Evolutionary conservation across 2,113 vertebrate species (phyloP).

Genomic region (Pipa parva): DNA sequence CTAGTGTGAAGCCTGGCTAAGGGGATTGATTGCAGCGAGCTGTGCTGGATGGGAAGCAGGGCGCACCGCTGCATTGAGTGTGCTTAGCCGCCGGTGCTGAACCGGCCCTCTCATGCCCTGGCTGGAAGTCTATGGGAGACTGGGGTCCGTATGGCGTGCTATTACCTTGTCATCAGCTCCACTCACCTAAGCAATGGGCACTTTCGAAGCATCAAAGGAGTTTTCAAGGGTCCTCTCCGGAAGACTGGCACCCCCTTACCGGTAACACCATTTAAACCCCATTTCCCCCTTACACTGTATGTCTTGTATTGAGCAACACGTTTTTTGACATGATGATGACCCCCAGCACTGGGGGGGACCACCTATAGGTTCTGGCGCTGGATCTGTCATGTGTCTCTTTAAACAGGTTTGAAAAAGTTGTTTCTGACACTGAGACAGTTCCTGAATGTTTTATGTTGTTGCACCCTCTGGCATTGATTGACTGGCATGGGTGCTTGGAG

Average conservation of each 20-base stretch:
- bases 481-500: background rate
- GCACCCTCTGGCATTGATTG: background rate
- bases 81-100: slow-evolving; percentile 42
- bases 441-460: background rate
- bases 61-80: slow-evolving; percentile 8
- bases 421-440: background rate
- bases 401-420: slow-evolving; percentile 11
- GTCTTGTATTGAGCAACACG: no score
- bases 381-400: background rate
- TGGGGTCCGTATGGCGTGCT: slow-evolving; percentile 82
- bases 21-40: slow-evolving; percentile 51
- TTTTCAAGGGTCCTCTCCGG: slow-evolving; percentile 94
- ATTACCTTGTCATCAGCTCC: slow-evolving; percentile 97
- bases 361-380: background rate
- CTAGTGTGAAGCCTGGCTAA: slow-evolving; percentile 42
- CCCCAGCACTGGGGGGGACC: no score
- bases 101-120: slow-evolving; percentile 30
- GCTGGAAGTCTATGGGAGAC: slow-evolving; percentile 51
- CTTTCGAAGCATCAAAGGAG: slow-evolving; percentile 94
- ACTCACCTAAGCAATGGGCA: slow-evolving; percentile 97
- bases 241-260: slow-evolving; percentile 76
- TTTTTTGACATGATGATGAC: no score
- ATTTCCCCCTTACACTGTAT: slow-evolving; percentile 30
- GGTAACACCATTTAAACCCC: slow-evolving; percentile 65
- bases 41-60: slow-evolving; percentile 46